These are phyloP conservation scores for Neoascia interrupta DNA, from an alignment of 2,888 invertebrate species.

Conservation along the genomic window DNA sequence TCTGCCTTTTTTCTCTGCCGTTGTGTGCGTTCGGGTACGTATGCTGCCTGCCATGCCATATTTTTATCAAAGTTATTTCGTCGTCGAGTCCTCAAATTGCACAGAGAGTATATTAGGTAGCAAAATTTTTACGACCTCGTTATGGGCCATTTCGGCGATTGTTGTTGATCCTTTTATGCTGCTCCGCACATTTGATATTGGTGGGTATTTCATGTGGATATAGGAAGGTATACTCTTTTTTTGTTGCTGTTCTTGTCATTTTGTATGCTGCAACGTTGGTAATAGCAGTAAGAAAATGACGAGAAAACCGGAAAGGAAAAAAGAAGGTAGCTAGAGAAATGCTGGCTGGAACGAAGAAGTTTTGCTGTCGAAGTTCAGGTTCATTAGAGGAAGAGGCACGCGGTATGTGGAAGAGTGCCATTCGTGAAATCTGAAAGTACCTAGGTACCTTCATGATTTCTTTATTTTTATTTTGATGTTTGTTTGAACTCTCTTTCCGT, in stretches of 20 bases:
- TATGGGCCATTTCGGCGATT: conserved; percentile 80
- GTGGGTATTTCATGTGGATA: conserved; percentile 59
- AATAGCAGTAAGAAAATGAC: conserved; percentile 38
- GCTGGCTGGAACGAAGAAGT: conserved; percentile 4
- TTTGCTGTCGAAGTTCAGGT: conserved; percentile 28
- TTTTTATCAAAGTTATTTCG: conserved; percentile 69
- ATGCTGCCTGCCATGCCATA: conserved; percentile 64
- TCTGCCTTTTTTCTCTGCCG: conserved; percentile 3
- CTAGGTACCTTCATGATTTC: neutral
- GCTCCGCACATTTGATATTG: conserved; percentile 65
- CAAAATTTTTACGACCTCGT: conserved; percentile 80
- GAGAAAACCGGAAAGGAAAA: conserved; percentile 45
- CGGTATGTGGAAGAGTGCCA: conserved; percentile 37
- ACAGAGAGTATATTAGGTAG: conserved; percentile 79
- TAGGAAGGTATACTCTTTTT: too few relatives aligned
- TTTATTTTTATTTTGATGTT: conserved; percentile 55
- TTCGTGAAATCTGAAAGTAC: conserved; percentile 57
- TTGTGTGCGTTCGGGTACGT: conserved; percentile 29
- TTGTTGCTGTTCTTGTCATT: neutral
- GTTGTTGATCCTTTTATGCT: conserved; percentile 80
- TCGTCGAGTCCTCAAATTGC: conserved; percentile 75
- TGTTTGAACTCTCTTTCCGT: conserved; percentile 45
- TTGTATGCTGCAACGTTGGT: conserved; percentile 32
- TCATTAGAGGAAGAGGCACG: conserved; percentile 47
- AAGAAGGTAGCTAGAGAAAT: conserved; percentile 1